Evolutionary conservation across 2,888 invertebrate species (phyloP).

Genomic region (Rhagonycha fulva): DNA sequence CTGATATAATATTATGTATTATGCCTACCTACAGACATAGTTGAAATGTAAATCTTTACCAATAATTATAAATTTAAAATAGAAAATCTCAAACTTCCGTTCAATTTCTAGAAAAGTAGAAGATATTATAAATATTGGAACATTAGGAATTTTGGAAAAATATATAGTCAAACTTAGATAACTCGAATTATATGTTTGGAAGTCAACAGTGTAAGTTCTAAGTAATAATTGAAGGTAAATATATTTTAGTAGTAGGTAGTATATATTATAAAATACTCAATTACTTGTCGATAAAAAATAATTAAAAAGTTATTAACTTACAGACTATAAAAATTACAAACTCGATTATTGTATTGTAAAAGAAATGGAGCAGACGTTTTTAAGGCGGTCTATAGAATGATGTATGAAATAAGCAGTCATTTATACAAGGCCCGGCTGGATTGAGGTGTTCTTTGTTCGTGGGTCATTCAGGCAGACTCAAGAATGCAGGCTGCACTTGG

Average conservation of each 20-base stretch:
- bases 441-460: conserved; percentile 37
- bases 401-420: conserved; percentile 35
- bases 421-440: conserved; percentile 35
- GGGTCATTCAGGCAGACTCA: conserved; percentile 38
- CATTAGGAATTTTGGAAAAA: neutral
- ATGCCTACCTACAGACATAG: neutral
- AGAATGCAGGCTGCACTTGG: conserved; percentile 36
- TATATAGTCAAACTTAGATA: too few species aligned
- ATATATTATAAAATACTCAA: too few species aligned
- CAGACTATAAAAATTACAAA: neutral
- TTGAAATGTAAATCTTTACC: neutral
- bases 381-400: conserved; percentile 33
- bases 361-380: conserved; percentile 28
- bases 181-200: too few species aligned
- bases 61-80: neutral
- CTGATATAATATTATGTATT: neutral
- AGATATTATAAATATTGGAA: neutral
- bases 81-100: neutral
- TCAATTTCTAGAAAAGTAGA: neutral
- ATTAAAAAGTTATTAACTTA: neutral
- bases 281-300: neutral
- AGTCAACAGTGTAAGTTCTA: too few species aligned
- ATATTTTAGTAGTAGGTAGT: too few species aligned
- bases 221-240: neutral
- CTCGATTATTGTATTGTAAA: neutral